phyloP scores from a whole-genome alignment of 2,797 vertebrate species.

The Streptopelia turtur region DNA sequence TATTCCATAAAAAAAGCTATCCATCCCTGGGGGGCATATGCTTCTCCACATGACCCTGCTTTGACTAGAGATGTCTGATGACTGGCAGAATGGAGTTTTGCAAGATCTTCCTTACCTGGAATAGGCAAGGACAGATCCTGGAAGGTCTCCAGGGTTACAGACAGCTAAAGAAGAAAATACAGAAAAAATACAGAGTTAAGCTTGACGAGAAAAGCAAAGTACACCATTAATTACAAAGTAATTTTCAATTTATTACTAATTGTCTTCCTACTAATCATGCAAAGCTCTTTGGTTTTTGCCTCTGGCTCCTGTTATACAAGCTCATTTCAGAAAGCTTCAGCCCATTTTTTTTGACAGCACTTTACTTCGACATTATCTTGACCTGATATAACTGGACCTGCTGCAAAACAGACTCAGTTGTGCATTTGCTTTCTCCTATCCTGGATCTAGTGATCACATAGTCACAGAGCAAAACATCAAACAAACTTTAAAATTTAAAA shows the following conservation, averaged over 20 bases:
- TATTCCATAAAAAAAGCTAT: slow-evolving; percentile 97
- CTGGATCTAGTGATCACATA: background rate
- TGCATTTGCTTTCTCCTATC: background rate
- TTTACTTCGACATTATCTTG: background rate
- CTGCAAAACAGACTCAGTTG: background rate
- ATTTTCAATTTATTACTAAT: background rate
- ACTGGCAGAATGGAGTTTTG: slow-evolving; percentile 94
- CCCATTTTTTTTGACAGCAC: background rate
- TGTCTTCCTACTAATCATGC: background rate
- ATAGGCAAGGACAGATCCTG: slow-evolving; percentile 99
- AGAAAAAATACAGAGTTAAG: slow-evolving; percentile 15
- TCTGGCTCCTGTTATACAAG: background rate
- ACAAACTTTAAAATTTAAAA: background rate
- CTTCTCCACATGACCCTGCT: slow-evolving; percentile 95
- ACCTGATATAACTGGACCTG: background rate
- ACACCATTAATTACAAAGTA: background rate
- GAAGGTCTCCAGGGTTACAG: slow-evolving; percentile 97
- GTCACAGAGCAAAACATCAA: background rate
- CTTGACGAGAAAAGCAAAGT: background rate
- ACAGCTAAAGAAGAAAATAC: slow-evolving; percentile 83
- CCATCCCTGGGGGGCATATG: slow-evolving; percentile 96
- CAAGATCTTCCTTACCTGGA: slow-evolving; percentile 98
- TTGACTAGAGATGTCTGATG: slow-evolving; percentile 95
- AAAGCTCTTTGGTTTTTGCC: background rate
- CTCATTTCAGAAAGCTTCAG: background rate